Conservation (phyloP, 1,140 invertebrate genomes). For the Monomorium pharaonis region DNA sequence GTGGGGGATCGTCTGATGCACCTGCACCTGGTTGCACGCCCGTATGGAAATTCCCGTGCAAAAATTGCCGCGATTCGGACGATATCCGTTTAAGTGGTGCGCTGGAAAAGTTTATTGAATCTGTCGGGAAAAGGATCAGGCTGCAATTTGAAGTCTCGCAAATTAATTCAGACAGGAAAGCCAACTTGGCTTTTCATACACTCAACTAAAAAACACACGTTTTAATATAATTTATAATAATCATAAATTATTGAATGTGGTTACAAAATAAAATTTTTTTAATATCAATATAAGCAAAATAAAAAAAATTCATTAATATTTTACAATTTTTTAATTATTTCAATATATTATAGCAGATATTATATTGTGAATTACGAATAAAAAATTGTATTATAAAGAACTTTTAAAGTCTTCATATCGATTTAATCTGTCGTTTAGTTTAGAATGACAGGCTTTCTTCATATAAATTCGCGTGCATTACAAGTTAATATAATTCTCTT, state of each 20-base stretch:
- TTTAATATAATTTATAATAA: slow-evolving; percentile 16
- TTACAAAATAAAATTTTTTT: background rate
- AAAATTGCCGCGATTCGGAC: slow-evolving; percentile 80
- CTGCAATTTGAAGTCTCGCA: slow-evolving; percentile 28
- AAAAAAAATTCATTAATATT: background rate
- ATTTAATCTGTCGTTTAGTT: background rate
- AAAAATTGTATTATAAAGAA: background rate
- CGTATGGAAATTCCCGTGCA: slow-evolving; percentile 73
- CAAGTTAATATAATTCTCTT: slow-evolving; percentile 60
- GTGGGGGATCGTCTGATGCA: slow-evolving; percentile 77
- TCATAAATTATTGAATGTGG: background rate
- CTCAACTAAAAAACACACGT: background rate
- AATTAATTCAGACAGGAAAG: slow-evolving; percentile 26
- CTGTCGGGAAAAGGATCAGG: slow-evolving; percentile 48
- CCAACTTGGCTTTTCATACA: background rate
- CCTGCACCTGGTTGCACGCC: slow-evolving; percentile 74
- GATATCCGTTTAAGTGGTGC: slow-evolving; percentile 78
- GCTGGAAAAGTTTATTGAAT: slow-evolving; percentile 71
- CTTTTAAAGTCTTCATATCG: background rate
- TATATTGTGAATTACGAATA: too few relatives aligned
- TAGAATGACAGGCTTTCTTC: background rate
- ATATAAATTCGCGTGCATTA: background rate
- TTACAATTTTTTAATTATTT: background rate
- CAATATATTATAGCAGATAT: background rate
- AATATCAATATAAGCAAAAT: background rate